phyloP scores from a whole-genome alignment of 1,140 invertebrate genomes.

The Eurosta solidaginis region DNA sequence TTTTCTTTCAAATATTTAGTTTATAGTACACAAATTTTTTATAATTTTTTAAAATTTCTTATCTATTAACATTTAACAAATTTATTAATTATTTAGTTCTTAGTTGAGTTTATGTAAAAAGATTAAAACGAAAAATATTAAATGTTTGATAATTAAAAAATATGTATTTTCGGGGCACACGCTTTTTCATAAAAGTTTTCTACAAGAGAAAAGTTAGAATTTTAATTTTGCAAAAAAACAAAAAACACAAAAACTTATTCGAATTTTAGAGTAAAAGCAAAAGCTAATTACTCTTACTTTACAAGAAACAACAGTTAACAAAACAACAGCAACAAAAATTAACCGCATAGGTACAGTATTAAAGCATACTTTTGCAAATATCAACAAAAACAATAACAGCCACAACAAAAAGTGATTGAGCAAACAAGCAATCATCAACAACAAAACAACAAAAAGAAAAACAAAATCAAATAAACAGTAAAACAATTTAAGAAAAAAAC shows the following conservation, averaged over 20 bases:
- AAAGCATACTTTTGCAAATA: not conserved
- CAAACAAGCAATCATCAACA: conserved; percentile 29
- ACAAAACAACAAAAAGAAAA: conserved; percentile 36
- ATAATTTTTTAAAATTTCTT: not conserved
- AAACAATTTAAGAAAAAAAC: conserved; percentile 35
- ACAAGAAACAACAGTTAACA: not conserved
- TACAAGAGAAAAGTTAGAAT: not conserved
- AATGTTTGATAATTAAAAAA: conserved; percentile 30
- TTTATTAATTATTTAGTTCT: not conserved
- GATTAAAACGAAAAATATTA: not conserved
- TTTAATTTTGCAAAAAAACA: not conserved
- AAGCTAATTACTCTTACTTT: too few relatives aligned
- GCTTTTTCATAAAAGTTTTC: conserved; percentile 41
- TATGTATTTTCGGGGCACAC: conserved; percentile 55
- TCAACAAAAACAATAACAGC: conserved; percentile 30
- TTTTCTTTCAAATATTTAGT: conserved; percentile 26
- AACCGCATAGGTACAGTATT: not conserved
- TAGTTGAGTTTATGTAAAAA: not conserved
- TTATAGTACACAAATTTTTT: not conserved
- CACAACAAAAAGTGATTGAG: conserved; percentile 15
- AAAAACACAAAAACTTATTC: not conserved
- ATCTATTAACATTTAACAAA: not conserved
- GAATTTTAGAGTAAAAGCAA: not conserved
- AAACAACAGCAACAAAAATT: conserved; percentile 29
- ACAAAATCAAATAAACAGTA: conserved; percentile 36